Conservation (phyloP, 2,113 vertebrate genomes). For the Paradoxurus hermaphroditus region DNA sequence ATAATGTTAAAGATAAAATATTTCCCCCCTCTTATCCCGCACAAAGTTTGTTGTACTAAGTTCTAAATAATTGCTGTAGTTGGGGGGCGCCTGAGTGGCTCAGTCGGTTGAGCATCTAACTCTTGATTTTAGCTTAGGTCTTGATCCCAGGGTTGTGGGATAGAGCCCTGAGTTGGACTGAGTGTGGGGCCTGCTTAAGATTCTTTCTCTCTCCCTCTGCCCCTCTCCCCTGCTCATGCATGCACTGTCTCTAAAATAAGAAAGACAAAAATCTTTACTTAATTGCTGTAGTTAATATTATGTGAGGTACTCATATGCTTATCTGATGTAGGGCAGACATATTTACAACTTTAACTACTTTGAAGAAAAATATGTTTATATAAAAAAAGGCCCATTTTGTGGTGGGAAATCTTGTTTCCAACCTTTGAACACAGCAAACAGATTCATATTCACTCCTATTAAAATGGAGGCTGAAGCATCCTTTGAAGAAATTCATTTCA, state of each 20-base stretch:
- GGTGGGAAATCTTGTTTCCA: background rate
- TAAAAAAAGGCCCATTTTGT: background rate
- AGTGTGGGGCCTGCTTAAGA: too few relatives aligned
- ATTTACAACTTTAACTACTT: background rate
- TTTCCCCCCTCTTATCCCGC: background rate
- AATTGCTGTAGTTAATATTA: background rate
- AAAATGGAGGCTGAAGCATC: background rate
- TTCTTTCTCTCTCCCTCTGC: too few relatives aligned
- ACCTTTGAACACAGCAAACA: background rate
- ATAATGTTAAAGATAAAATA: slow-evolving; percentile 28
- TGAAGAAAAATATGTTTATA: background rate
- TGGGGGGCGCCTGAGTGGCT: background rate
- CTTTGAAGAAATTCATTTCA: slow-evolving; percentile 46
- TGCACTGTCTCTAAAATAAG: too few relatives aligned
- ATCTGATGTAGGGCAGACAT: background rate
- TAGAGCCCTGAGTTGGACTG: too few relatives aligned
- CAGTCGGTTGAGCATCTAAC: too few relatives aligned
- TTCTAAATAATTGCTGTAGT: background rate
- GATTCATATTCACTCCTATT: slow-evolving; percentile 19
- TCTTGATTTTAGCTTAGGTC: too few relatives aligned
- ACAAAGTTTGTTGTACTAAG: background rate
- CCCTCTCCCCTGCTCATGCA: too few relatives aligned
- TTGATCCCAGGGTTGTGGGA: too few relatives aligned
- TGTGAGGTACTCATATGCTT: background rate
- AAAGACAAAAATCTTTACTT: too few relatives aligned